A percentile compares a stretch with the other conserved stretches of the same genome.
Conservation (phyloP, 1,140 invertebrate species). For the Microplitis mediator region DNA sequence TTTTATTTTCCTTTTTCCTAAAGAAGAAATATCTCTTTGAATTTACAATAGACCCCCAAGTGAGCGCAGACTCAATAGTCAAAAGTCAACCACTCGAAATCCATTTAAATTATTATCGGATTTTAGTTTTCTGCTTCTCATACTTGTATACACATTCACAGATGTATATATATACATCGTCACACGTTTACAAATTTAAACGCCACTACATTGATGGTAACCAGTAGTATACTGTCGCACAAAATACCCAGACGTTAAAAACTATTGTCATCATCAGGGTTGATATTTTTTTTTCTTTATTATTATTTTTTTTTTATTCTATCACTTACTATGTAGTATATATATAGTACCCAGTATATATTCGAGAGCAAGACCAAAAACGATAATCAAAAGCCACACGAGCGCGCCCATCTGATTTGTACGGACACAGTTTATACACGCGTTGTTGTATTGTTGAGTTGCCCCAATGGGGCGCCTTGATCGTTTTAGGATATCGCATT, state of each 20-base stretch:
- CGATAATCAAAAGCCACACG: neutral
- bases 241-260: neutral
- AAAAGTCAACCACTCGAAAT: slow-evolving; percentile 43
- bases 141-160: neutral
- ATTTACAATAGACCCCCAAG: slow-evolving; percentile 30
- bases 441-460: neutral
- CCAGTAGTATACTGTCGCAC: neutral
- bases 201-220: neutral
- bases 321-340: no score
- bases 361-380: neutral
- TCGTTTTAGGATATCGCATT: slow-evolving; percentile 2
- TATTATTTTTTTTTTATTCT: no score
- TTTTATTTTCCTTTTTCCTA: neutral
- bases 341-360: no score
- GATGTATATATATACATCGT: neutral
- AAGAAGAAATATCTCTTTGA: slow-evolving; percentile 17
- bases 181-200: neutral
- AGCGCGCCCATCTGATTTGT: slow-evolving; percentile 8
- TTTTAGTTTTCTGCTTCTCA: slow-evolving; percentile 36
- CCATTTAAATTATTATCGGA: slow-evolving; percentile 55
- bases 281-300: neutral
- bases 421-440: neutral
- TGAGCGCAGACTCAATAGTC: slow-evolving; percentile 6
- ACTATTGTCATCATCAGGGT: neutral
- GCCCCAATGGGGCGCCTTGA: neutral